phyloP scores from a whole-genome alignment of 2,888 invertebrate species.

The Crioceris asparagi region DNA sequence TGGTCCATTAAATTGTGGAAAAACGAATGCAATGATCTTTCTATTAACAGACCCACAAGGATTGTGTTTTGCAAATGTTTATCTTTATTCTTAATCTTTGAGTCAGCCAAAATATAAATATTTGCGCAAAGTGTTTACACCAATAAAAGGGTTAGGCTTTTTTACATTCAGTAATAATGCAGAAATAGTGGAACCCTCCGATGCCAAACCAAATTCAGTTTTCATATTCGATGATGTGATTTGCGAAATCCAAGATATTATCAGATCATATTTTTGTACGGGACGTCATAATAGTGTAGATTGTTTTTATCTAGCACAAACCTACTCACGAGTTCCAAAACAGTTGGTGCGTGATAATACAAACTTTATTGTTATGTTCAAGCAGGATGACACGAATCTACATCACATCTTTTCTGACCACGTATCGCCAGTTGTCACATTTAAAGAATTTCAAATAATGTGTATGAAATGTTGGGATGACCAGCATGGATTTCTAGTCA shows the following conservation, averaged over 20 bases:
- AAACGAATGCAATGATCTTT: too few species aligned
- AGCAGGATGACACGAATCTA: slow-evolving; percentile 30
- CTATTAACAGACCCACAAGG: too few species aligned
- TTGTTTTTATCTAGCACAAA: slow-evolving; percentile 30
- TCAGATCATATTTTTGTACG: slow-evolving; percentile 19
- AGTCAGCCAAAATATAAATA: too few species aligned
- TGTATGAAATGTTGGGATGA: slow-evolving; percentile 27
- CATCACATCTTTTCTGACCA: slow-evolving; percentile 23
- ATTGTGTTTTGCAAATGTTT: too few species aligned
- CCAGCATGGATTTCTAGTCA: slow-evolving; percentile 24
- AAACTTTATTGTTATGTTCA: slow-evolving; percentile 30
- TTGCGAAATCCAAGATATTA: slow-evolving; percentile 9
- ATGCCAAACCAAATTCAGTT: slow-evolving; percentile 9
- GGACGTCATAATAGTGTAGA: slow-evolving; percentile 29
- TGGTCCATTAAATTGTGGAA: slow-evolving; percentile 1
- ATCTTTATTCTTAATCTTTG: too few species aligned
- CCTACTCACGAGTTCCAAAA: slow-evolving; percentile 30
- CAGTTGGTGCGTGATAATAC: slow-evolving; percentile 32
- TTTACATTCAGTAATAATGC: too few species aligned
- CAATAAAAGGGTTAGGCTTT: too few species aligned
- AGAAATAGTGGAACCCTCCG: slow-evolving; percentile 6
- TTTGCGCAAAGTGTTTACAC: too few species aligned
- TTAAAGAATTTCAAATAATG: slow-evolving; percentile 23
- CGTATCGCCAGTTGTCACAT: slow-evolving; percentile 20
- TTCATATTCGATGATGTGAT: slow-evolving; percentile 12